A percentile compares a stretch with the other conserved stretches of the same genome.
Evolutionary conservation across 2,797 vertebrate species (phyloP).

Genomic region (Diceros bicornis): DNA sequence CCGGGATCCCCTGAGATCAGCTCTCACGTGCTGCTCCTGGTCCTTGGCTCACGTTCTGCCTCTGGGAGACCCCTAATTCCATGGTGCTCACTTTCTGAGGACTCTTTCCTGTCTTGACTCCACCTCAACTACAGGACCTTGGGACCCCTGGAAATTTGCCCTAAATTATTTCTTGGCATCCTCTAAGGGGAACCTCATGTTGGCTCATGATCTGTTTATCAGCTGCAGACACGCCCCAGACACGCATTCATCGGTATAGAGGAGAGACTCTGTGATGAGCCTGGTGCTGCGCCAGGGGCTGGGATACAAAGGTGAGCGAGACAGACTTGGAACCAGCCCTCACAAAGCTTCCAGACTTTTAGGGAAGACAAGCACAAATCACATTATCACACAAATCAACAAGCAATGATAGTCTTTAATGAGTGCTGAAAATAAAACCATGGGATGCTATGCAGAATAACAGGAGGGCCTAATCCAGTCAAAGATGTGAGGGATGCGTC

Average conservation of each 20-base stretch:
- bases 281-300: neutral
- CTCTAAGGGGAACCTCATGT: neutral
- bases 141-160: neutral
- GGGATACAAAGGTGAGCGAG: neutral
- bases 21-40: neutral
- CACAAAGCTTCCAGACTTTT: neutral
- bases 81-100: neutral
- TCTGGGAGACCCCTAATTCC: neutral
- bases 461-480: neutral
- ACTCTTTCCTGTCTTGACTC: neutral
- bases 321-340: neutral
- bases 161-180: neutral
- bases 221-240: neutral
- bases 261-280: neutral
- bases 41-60: neutral
- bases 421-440: neutral
- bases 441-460: neutral
- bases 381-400: neutral
- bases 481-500: neutral
- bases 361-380: neutral
- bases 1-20: too few relatives aligned
- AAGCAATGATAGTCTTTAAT: neutral
- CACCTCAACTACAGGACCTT: neutral
- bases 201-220: too few relatives aligned
- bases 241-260: neutral